Evolutionary conservation across 92 coral and sea anemone genomes (phyloP), one percentile per base, ranked within the genome.

Genomic region (Paramuricea clavata): DNA sequence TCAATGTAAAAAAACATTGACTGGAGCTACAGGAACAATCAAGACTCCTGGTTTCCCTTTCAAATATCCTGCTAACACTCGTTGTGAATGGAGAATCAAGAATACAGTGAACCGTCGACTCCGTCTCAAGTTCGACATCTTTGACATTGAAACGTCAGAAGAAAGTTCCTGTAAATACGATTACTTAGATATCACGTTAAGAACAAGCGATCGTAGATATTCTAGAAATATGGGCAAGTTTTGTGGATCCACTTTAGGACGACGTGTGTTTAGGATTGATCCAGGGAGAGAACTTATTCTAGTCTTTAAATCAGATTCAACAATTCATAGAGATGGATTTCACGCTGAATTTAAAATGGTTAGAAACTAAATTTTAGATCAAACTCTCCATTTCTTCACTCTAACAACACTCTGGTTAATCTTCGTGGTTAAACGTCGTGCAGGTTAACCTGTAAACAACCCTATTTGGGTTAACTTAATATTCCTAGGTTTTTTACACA

Each of bases 1-100:
- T 22, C 78, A 83, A 28, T 93, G 97, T 74, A 94, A 94, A 43
- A 89, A 89, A 19, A 74, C 72, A 25, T 56, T 93, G 26, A 84
- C 87, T 57, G 84, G 92, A 41, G 62, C 88, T 77, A 83, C 82
- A 42, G 97, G 97, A 39, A 83, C 86, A 52, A 85, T 93, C 33
- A 91, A 93, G 73, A 91, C 97, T 26, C 97, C 97, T 12, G 71
- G 81, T 49, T 92, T 86, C 54, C 97, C 97, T 19, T 87, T 89
- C 22, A 36, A 15, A 31, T 93, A 93, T 74, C 94, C 97, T 28
- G 82, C 89, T 30, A 92, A 93, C 49, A 87, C 90, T 19, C 81
- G 64, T 15, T 93, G 97, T 50, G 60, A 83, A 39, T 93, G 97
- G 97, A 89, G 89, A 75, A 93, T 93, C 59, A 87, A 69, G 44